Conservation (phyloP, 2,113 vertebrate genomes). For the Vicugna pacos region DNA sequence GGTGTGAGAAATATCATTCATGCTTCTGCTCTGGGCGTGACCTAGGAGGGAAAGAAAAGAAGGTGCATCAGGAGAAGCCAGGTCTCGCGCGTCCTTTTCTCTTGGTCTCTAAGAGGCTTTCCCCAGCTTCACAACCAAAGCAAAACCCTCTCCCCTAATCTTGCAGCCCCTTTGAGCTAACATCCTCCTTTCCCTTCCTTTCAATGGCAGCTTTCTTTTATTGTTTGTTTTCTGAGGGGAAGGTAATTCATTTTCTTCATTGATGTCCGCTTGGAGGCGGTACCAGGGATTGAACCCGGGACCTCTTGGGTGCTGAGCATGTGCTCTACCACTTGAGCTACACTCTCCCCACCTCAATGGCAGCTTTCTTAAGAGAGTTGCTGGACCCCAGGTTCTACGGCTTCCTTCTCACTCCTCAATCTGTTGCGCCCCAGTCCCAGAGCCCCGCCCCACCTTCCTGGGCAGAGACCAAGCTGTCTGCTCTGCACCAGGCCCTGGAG, state of each 20-base stretch:
- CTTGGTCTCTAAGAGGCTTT: neutral
- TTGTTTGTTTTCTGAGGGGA: no score
- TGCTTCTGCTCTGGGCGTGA: slow-evolving; percentile 95
- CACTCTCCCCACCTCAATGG: neutral
- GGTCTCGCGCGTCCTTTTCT: neutral
- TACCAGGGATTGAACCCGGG: no score
- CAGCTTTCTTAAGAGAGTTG: neutral
- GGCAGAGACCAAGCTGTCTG: neutral
- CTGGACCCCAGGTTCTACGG: neutral
- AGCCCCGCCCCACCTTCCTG: neutral
- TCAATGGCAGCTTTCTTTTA: neutral
- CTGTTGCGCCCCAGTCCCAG: neutral
- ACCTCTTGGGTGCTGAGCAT: no score
- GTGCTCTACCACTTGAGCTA: no score
- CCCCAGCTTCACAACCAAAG: neutral
- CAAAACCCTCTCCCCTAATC: neutral
- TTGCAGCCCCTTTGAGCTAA: neutral
- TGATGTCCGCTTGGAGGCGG: no score
- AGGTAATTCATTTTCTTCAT: no score
- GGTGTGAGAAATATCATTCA: slow-evolving; percentile 96
- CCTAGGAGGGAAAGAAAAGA: slow-evolving; percentile 85
- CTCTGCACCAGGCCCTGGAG: neutral
- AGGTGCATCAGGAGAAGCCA: neutral
- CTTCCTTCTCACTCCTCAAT: neutral
- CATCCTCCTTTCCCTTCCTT: neutral